Conservation (phyloP, 2,797 vertebrate genomes). For the Manis pentadactyla region DNA sequence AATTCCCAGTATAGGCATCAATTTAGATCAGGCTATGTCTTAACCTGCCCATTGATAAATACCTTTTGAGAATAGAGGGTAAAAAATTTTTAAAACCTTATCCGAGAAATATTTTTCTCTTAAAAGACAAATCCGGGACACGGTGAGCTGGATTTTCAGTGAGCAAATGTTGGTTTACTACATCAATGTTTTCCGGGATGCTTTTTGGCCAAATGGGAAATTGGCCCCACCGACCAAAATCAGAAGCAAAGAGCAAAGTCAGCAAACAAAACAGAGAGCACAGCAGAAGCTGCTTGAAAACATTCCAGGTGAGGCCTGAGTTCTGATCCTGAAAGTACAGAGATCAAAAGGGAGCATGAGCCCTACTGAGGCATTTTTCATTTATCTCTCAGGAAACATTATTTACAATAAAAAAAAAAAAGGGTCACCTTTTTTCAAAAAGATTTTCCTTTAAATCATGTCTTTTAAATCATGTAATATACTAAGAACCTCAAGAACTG, state of each 20-base stretch:
- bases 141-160: constrained; percentile 98
- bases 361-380: not conserved
- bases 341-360: not conserved
- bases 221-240: constrained; percentile 89
- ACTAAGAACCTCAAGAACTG: not conserved
- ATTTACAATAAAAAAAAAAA: not conserved
- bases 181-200: constrained; percentile 95
- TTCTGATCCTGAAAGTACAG: not conserved
- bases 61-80: constrained; percentile 42
- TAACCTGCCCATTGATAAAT: not conserved
- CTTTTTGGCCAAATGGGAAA: constrained; percentile 96
- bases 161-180: constrained; percentile 98
- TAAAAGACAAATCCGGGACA: constrained; percentile 97
- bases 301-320: constrained; percentile 93
- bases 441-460: not conserved
- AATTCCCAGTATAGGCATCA: constrained; percentile 42
- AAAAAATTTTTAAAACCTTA: not conserved
- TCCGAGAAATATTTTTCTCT: constrained; percentile 57
- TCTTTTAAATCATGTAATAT: not conserved
- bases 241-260: constrained; percentile 90
- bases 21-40: constrained; percentile 12
- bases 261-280: constrained; percentile 94
- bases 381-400: not conserved
- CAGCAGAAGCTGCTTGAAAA: constrained; percentile 99
- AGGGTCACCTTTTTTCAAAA: not conserved